Percentiles rank a stretch among this genome's conserved stretches.
Conservation (phyloP, 2,888 invertebrate genomes). For the Papilio protenor region DNA sequence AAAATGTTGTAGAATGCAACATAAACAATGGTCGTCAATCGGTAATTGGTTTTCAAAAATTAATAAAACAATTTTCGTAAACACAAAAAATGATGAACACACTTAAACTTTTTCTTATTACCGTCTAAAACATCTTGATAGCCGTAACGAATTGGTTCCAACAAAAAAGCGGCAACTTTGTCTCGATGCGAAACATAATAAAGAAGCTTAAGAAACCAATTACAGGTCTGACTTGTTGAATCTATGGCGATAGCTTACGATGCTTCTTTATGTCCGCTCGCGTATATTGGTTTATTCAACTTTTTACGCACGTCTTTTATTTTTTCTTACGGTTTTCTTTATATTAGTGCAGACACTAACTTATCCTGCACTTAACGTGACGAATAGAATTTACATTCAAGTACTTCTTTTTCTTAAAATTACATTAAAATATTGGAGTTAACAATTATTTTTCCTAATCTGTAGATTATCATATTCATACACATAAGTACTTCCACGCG, state of each 20-base stretch:
- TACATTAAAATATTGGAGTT: not conserved
- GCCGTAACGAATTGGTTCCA: conserved; percentile 40
- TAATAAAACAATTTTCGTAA: conserved; percentile 28
- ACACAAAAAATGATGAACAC: conserved; percentile 28
- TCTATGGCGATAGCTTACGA: conserved; percentile 37
- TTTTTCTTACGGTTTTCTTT: conserved; percentile 6
- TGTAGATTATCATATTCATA: too few species aligned
- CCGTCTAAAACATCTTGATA: conserved; percentile 42
- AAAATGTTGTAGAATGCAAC: not conserved
- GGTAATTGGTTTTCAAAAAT: conserved; percentile 29
- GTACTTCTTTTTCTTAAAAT: not conserved
- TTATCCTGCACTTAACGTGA: not conserved
- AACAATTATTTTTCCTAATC: not conserved
- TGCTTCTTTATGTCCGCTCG: conserved; percentile 22
- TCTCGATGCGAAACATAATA: conserved; percentile 41
- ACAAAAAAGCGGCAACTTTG: conserved; percentile 44
- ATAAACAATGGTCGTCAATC: conserved; percentile 11
- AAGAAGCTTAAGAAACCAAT: conserved; percentile 45
- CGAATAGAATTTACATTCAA: not conserved
- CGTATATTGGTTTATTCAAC: conserved; percentile 38
- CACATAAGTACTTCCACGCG: conserved; percentile 38
- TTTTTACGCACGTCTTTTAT: conserved; percentile 24
- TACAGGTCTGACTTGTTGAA: conserved; percentile 41
- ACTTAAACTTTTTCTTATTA: conserved; percentile 33
- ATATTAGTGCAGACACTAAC: not conserved